phyloP scores from a whole-genome alignment of 1,140 invertebrate genomes.

The Anadara kagoshimensis region DNA sequence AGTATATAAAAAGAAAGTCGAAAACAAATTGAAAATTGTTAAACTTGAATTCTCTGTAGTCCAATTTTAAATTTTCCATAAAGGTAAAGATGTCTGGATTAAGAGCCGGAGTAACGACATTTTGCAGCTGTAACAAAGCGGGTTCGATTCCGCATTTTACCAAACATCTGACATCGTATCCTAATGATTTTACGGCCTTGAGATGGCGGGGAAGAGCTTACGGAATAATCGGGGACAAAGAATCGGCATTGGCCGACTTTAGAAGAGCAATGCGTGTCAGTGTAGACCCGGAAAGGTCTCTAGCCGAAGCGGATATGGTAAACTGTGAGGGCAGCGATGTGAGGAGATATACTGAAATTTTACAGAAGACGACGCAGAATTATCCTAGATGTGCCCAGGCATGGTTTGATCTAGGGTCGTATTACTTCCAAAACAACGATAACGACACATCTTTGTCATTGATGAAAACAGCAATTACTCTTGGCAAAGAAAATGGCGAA shows the following conservation, averaged over 20 bases:
- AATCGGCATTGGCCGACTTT: background rate
- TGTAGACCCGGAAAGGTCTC: background rate
- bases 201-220: conserved; percentile 19
- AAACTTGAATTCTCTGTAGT: too few species aligned
- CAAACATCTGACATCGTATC: background rate
- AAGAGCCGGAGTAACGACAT: background rate
- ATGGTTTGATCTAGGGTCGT: conserved; percentile 3
- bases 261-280: background rate
- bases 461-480: conserved; percentile 1
- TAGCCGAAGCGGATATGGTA: background rate
- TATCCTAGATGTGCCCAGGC: conserved; percentile 19
- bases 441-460: background rate
- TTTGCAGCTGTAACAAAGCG: conserved; percentile 21
- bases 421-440: background rate
- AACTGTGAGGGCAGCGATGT: background rate
- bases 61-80: too few species aligned
- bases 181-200: conserved; percentile 6
- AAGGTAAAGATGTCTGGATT: background rate
- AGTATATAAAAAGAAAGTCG: too few species aligned
- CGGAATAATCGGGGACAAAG: conserved; percentile 2
- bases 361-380: background rate
- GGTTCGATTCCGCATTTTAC: conserved; percentile 25
- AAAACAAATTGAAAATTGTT: too few species aligned
- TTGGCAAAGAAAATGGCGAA: background rate
- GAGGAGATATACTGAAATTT: background rate